Evolutionary conservation across 2,888 invertebrate genomes (phyloP).

Genomic region (Sminthurinus aureus): DNA sequence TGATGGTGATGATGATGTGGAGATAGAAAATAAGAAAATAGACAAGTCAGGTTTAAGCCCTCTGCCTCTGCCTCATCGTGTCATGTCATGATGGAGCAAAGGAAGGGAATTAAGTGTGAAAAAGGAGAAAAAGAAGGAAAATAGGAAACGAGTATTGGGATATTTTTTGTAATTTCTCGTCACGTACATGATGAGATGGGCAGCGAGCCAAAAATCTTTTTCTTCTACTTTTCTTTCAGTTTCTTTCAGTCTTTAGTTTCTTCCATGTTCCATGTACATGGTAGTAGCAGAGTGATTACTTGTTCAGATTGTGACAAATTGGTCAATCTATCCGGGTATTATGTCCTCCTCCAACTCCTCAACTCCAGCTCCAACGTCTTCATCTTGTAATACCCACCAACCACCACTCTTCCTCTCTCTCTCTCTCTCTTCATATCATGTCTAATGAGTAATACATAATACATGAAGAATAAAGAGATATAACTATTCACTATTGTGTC

Average conservation of each 20-base stretch:
- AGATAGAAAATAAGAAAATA: no score
- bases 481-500: background rate
- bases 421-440: background rate
- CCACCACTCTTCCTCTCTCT: background rate
- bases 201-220: conserved; percentile 38
- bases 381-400: no score
- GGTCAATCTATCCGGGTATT: conserved; percentile 39
- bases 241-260: background rate
- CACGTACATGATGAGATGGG: conserved; percentile 44
- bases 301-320: conserved; percentile 42
- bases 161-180: conserved; percentile 44
- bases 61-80: no score
- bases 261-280: conserved; percentile 32
- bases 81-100: no score
- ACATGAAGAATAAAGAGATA: no score
- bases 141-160: background rate
- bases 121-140: conserved; percentile 19
- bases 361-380: no score
- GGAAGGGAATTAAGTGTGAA: background rate
- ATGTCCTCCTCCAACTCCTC: conserved; percentile 24
- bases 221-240: no score
- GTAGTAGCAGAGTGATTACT: conserved; percentile 43
- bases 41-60: no score
- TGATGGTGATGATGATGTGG: no score
- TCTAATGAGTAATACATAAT: background rate